Evolutionary conservation across 2,797 vertebrate species (phyloP), one percentile per base, ranked within the genome.

Genomic region (Lepidocolaptes lacrymiger): DNA sequence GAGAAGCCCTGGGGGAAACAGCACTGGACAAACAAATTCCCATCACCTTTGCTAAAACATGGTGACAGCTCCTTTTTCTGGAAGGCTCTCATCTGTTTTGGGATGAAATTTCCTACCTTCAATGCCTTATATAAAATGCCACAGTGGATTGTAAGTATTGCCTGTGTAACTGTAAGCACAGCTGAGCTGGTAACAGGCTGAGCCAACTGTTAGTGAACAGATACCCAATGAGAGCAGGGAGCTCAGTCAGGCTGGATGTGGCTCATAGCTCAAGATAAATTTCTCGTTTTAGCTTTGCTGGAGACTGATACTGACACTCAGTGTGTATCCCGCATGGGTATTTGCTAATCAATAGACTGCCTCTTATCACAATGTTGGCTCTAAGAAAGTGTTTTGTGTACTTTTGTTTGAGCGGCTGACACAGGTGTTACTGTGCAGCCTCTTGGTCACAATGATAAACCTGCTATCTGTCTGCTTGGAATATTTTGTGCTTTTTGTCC

Each of bases 211-310:
- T 37, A 26, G 55, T 2, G 5, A 32, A 56, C 14, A 41, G 56
- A 21, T 14, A 5, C 7, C 32, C n/a, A 22, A 14, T 3, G 6
- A 28, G 59, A 64, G 62, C 30, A 64, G 62, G 30, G n/a, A 20
- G 43, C 16, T 48, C 63, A 10, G 5, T 4, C 2, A 1, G 46
- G 30, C n/a, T 61, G 46, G 12, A 44, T 2, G 1, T 0, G 2
- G 44, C 44, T 41, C 37, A 37, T 8, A 32, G 37, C 9, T 32
- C 63, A 43, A 43, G 44, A 48, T 13, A 34, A 74, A 6, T 5
- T 37, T 6, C 41, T 66, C 22, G 66, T 74, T 52, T 34, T 13
- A 28, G 18, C 22, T 19, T 15, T 0, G 1, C 4, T 2, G 4
- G 34, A 59, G 23, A 32, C 17, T 0, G 1, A 36, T 36, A 56